Evolutionary conservation across 1,140 invertebrate species (phyloP).

Genomic region (Piezodorus guildinii): DNA sequence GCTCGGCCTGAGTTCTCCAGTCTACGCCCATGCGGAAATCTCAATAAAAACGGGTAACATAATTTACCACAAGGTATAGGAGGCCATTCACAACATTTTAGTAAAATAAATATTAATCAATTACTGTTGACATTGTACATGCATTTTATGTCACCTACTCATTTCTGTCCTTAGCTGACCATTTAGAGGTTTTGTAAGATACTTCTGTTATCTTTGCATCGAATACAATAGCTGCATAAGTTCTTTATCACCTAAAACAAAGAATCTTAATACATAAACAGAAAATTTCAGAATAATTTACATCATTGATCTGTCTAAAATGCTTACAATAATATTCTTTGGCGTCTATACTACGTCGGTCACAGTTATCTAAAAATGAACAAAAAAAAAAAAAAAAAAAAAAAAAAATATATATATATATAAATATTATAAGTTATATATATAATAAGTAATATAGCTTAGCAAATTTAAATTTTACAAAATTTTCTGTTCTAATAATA

Average conservation of each 20-base stretch:
- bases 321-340: conserved; percentile 59
- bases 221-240: conserved; percentile 74
- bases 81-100: too few relatives aligned
- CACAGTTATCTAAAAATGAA: conserved; percentile 47
- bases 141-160: conserved; percentile 30
- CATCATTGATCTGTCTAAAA: conserved; percentile 1
- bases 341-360: conserved; percentile 45
- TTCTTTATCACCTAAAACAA: conserved; percentile 54
- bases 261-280: too few relatives aligned
- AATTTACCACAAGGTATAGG: too few relatives aligned
- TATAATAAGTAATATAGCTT: too few relatives aligned
- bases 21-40: too few relatives aligned
- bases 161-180: conserved; percentile 41
- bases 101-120: too few relatives aligned
- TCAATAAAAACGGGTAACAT: too few relatives aligned
- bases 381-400: conserved; percentile 24
- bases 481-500: too few relatives aligned
- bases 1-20: too few relatives aligned
- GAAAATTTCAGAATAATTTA: background rate
- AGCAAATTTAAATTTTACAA: too few relatives aligned
- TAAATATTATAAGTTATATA: too few relatives aligned
- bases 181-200: conserved; percentile 45
- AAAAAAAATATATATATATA: conserved; percentile 16
- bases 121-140: too few relatives aligned
- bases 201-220: conserved; percentile 71